These are phyloP conservation scores for Geothlypis trichas DNA, from an alignment of 2,113 vertebrate genomes.

Conservation along the genomic window DNA sequence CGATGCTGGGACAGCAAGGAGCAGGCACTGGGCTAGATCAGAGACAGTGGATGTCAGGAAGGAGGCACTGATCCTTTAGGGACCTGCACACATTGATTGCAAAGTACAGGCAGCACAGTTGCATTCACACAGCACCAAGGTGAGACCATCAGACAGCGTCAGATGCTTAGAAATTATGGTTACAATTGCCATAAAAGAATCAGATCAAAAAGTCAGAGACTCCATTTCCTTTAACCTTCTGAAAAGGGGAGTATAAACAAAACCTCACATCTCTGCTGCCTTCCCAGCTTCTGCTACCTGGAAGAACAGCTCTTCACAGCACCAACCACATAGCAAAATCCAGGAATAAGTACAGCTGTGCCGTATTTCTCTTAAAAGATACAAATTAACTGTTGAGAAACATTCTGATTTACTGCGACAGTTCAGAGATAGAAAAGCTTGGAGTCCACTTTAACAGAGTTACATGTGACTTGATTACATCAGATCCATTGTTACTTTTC, in stretches of 20 bases:
- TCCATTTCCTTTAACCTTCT: neutral
- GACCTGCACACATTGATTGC: neutral
- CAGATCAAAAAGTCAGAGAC: neutral
- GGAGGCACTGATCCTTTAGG: neutral
- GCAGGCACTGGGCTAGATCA: neutral
- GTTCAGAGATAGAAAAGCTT: neutral
- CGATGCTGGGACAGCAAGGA: neutral
- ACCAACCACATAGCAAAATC: neutral
- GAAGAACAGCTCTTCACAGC: neutral
- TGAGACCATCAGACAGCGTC: neutral
- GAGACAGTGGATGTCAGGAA: neutral
- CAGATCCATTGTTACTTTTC: neutral
- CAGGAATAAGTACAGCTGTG: neutral
- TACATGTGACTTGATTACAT: neutral
- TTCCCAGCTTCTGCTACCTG: neutral
- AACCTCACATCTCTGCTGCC: neutral
- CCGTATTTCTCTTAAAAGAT: neutral
- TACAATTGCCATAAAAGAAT: neutral
- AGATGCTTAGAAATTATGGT: neutral
- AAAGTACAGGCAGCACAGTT: neutral
- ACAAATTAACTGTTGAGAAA: neutral
- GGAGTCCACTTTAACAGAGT: neutral
- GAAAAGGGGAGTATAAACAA: neutral
- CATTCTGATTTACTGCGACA: neutral
- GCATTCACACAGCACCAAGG: neutral